Percentiles rank a stretch among this genome's conserved stretches.
phyloP scores from a whole-genome alignment of 2,888 invertebrate genomes.

The Drosophila greeni region DNA sequence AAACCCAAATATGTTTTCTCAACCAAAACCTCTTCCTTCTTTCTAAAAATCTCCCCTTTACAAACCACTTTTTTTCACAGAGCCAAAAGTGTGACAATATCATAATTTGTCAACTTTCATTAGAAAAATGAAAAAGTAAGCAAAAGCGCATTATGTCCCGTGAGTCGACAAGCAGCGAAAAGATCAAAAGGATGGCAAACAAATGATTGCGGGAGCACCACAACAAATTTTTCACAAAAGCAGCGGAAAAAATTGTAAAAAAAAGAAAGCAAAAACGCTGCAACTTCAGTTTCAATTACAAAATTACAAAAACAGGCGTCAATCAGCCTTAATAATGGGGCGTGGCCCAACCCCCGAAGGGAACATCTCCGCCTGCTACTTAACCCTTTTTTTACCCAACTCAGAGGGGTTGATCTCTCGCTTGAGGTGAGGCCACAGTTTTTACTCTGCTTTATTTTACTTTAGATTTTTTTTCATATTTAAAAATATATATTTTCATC shows the following conservation, averaged over 20 bases:
- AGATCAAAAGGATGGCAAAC: constrained; percentile 48
- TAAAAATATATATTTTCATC: constrained; percentile 53
- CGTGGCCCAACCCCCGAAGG: constrained; percentile 56
- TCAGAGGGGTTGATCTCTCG: constrained; percentile 47
- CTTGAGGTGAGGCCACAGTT: constrained; percentile 64
- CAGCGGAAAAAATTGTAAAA: constrained; percentile 49
- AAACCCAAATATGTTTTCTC: background rate
- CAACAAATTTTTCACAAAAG: constrained; percentile 39
- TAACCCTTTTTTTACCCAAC: constrained; percentile 62
- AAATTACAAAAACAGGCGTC: constrained; percentile 72
- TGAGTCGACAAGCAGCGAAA: constrained; percentile 39
- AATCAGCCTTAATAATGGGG: constrained; percentile 72
- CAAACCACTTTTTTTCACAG: background rate
- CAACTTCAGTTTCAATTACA: constrained; percentile 73
- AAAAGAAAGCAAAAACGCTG: constrained; percentile 37
- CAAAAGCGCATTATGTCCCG: constrained; percentile 38
- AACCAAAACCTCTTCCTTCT: background rate
- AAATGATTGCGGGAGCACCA: constrained; percentile 54
- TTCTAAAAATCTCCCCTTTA: background rate
- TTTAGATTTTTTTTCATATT: background rate
- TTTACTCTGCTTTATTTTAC: constrained; percentile 30
- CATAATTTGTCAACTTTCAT: constrained; percentile 69
- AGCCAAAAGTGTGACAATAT: constrained; percentile 58
- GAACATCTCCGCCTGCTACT: constrained; percentile 57
- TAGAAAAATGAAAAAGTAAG: constrained; percentile 59